Evolutionary conservation across 2,113 vertebrate genomes (phyloP), one percentile per base, ranked within the genome.

Genomic region (Parotia lawesii): DNA sequence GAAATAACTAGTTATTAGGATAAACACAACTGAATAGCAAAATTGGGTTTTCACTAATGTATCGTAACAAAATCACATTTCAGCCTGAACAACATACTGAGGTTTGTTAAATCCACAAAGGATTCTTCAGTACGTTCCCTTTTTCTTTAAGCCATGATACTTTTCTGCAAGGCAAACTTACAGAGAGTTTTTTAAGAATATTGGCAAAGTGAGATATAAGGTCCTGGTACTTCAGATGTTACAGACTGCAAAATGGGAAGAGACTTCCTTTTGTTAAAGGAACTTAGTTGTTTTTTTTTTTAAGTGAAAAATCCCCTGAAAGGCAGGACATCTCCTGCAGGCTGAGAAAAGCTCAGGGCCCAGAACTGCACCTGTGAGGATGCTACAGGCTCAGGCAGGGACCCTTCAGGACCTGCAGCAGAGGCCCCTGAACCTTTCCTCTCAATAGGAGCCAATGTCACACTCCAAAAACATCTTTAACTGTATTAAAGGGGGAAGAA

Each of bases 1-100:
- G 44, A 92, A 92, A 87, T 86, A 85, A 75, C 77, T 35, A 62
- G 64, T 66, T 94, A 85, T 87, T 82, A 51, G 22, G 28, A 94
- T n/a, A 91, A 90, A 87, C 74, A 51, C 64, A 70, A 70, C 60
- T 85, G 77, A 87, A 84, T 48, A 78, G 67, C 65, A 70, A 89
- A 89, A 66, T 15, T 66, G 78, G 70, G 93, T 82, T 97, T 94
- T 91, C 85, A 86, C 54, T 35, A 61, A 72, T 1, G 29, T 23
- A 64, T 47, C 54, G 44, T 44, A 86, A 91, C 53, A 71, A 92
- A 93, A 86, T 82, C 38, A 79, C 62, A 47, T 66, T 77, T 87
- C 70, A 61, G 25, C 33, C 60, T 62, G 12, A 51, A 73, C 81
- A 80, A 74, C 4, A 12, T 19, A 51, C 29, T 6, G 65, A 73